Conservation (phyloP, 2,888 invertebrate genomes). For the Ophion costatus region DNA sequence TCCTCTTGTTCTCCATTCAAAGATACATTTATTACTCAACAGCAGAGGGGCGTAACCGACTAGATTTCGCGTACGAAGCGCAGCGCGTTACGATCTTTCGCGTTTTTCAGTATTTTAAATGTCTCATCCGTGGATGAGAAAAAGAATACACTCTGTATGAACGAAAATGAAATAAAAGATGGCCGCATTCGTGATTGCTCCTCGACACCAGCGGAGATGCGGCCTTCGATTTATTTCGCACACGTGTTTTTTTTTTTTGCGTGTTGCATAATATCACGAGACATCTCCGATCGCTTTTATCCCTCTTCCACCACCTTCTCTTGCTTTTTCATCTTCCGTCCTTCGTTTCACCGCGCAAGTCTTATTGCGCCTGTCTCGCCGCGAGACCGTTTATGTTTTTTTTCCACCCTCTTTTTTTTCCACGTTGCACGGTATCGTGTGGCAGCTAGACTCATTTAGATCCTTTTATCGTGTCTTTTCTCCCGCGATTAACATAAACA, state of each 20-base stretch:
- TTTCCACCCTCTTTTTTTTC: not conserved
- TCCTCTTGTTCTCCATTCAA: slow-evolving; percentile 31
- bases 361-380: slow-evolving; percentile 19
- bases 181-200: slow-evolving; percentile 27
- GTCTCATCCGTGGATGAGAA: slow-evolving; percentile 27
- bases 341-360: not conserved
- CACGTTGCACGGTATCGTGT: slow-evolving; percentile 42
- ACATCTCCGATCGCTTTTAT: slow-evolving; percentile 52
- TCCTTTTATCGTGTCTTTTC: slow-evolving; percentile 44
- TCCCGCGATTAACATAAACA: slow-evolving; percentile 61
- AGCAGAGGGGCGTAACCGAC: not conserved
- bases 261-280: slow-evolving; percentile 31
- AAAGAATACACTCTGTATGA: slow-evolving; percentile 40
- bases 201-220: slow-evolving; percentile 11
- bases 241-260: slow-evolving; percentile 25
- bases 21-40: slow-evolving; percentile 18
- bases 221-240: slow-evolving; percentile 52
- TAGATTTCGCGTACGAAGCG: not conserved
- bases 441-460: slow-evolving; percentile 49
- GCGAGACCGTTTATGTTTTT: slow-evolving; percentile 27
- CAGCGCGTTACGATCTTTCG: not conserved
- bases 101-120: not conserved
- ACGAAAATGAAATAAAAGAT: slow-evolving; percentile 41
- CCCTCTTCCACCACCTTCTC: slow-evolving; percentile 19
- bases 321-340: not conserved